Conservation (phyloP, 1,140 invertebrate species). For the Heliconius melpomene region DNA sequence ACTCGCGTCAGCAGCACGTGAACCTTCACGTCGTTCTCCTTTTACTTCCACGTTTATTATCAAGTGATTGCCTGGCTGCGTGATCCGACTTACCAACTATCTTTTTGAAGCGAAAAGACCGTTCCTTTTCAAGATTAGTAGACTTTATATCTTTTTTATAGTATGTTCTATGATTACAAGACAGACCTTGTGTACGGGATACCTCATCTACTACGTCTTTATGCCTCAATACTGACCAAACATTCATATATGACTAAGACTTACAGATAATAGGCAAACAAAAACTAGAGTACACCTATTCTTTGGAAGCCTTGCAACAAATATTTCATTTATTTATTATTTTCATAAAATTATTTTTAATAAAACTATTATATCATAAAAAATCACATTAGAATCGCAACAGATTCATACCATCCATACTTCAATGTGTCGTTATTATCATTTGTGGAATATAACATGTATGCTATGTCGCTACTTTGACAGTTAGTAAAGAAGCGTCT, state of each 20-base stretch:
- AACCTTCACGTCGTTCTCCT: conserved; percentile 51
- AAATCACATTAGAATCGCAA: background rate
- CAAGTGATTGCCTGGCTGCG: conserved; percentile 75
- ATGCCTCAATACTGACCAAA: conserved; percentile 11
- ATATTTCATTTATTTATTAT: background rate
- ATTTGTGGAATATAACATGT: conserved; percentile 27
- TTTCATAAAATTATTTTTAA: background rate
- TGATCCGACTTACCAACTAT: conserved; percentile 73
- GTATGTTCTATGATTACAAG: conserved; percentile 55
- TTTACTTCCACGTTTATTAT: conserved; percentile 73
- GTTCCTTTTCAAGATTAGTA: conserved; percentile 56
- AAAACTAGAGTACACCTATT: background rate
- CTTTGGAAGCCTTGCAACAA: background rate
- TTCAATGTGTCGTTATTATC: background rate
- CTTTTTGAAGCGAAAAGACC: conserved; percentile 58
- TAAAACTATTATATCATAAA: background rate
- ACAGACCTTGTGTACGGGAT: conserved; percentile 39
- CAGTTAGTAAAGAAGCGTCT: conserved; percentile 78
- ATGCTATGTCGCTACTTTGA: conserved; percentile 60
- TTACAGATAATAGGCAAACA: background rate
- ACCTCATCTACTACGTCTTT: conserved; percentile 33
- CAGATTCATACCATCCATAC: background rate
- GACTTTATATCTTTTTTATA: conserved; percentile 62
- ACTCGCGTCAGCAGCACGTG: conserved; percentile 72
- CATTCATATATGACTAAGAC: background rate